These are phyloP conservation scores for Scaeva pyrastri DNA, from an alignment of 2,888 invertebrate genomes.

Conservation along the genomic window DNA sequence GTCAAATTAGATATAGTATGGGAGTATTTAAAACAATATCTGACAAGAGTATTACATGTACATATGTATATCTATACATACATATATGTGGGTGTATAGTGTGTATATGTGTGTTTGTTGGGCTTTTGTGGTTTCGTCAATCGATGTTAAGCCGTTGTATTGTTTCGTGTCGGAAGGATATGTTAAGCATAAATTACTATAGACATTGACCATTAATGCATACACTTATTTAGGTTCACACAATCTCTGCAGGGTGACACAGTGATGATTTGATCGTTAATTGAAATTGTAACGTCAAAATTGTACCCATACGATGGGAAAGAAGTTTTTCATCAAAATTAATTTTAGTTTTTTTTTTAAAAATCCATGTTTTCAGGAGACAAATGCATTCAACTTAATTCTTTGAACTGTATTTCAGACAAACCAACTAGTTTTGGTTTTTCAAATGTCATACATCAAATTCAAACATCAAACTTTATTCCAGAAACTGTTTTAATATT, in stretches of 20 bases:
- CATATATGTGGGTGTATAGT: background rate
- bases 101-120: background rate
- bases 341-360: too few species aligned
- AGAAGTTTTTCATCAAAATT: too few species aligned
- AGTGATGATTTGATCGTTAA: too few species aligned
- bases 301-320: too few species aligned
- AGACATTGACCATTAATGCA: conserved; percentile 42
- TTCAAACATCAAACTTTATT: too few species aligned
- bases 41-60: conserved; percentile 9
- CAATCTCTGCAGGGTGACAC: background rate
- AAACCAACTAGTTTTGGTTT: too few species aligned
- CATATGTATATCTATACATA: background rate
- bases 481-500: too few species aligned
- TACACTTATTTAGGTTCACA: background rate
- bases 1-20: conserved; percentile 43
- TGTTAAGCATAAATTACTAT: conserved; percentile 15
- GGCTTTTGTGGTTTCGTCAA: conserved; percentile 40
- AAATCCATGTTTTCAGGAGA: too few species aligned
- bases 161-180: conserved; percentile 20
- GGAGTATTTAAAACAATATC: conserved; percentile 30
- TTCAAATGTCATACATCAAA: too few species aligned
- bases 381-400: too few species aligned
- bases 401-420: too few species aligned
- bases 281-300: too few species aligned
- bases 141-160: conserved; percentile 34